phyloP scores from a whole-genome alignment of 2,888 invertebrate species.

The Calephelis perditalis region DNA sequence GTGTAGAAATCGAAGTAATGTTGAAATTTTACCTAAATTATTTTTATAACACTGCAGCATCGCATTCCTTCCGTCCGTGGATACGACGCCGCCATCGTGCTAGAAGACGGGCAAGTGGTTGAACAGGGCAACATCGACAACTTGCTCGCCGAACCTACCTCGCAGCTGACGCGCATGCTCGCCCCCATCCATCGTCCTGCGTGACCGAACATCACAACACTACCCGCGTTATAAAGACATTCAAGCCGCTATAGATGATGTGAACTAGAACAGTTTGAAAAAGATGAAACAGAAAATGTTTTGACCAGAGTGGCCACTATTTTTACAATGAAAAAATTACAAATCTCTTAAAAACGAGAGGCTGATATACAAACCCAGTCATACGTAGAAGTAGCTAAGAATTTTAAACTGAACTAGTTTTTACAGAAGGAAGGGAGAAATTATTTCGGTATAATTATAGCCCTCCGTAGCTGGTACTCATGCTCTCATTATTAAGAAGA shows the following conservation, averaged over 20 bases:
- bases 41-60: constrained; percentile 14
- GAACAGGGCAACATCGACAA: constrained; percentile 79
- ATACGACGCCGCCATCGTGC: constrained; percentile 80
- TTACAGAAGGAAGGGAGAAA: too few relatives aligned
- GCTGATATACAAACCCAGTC: background rate
- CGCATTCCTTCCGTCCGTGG: constrained; percentile 74
- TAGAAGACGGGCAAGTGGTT: constrained; percentile 79
- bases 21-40: background rate
- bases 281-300: background rate
- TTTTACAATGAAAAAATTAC: background rate
- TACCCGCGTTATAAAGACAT: background rate
- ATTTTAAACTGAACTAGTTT: too few relatives aligned
- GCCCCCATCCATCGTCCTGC: constrained; percentile 33
- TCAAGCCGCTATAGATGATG: background rate
- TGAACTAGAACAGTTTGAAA: background rate
- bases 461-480: too few relatives aligned
- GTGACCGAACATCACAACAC: background rate
- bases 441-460: too few relatives aligned
- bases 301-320: background rate
- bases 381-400: too few relatives aligned
- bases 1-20: too few relatives aligned
- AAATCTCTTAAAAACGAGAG: constrained; percentile 1
- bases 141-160: constrained; percentile 61
- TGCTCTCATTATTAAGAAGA: constrained; percentile 14
- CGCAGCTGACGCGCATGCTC: constrained; percentile 73